Evolutionary conservation across 2,888 invertebrate genomes (phyloP).

Genomic region (Unio pictorum): DNA sequence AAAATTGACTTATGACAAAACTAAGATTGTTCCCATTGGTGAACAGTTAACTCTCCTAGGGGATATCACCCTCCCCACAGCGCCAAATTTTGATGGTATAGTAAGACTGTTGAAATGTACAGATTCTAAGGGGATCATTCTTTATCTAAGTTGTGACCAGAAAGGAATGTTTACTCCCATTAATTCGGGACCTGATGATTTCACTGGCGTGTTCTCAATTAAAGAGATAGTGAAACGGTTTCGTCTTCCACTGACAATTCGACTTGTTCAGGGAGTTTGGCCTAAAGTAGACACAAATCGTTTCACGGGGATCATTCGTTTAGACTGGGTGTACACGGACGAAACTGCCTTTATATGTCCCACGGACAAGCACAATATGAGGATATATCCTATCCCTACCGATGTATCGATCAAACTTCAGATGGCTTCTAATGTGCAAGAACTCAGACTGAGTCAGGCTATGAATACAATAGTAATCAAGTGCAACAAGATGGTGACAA

Average conservation of each 20-base stretch:
- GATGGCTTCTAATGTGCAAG: slow-evolving; percentile 74
- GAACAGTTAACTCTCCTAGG: slow-evolving; percentile 66
- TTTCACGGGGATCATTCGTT: slow-evolving; percentile 64
- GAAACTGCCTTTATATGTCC: slow-evolving; percentile 68
- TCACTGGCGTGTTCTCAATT: slow-evolving; percentile 94
- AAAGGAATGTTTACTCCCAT: slow-evolving; percentile 93
- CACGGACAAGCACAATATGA: slow-evolving; percentile 55
- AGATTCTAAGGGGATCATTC: slow-evolving; percentile 86
- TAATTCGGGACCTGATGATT: slow-evolving; percentile 89
- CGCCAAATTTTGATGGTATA: slow-evolving; percentile 38
- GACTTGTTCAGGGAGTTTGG: slow-evolving; percentile 90
- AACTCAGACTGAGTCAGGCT: slow-evolving; percentile 49
- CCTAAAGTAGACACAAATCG: slow-evolving; percentile 76
- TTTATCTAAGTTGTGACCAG: slow-evolving; percentile 88
- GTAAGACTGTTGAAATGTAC: slow-evolving; percentile 85
- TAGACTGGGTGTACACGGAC: slow-evolving; percentile 66
- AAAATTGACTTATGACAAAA: slow-evolving; percentile 57
- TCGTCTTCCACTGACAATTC: slow-evolving; percentile 91
- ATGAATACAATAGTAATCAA: slow-evolving; percentile 49
- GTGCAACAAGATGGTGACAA: slow-evolving; percentile 64
- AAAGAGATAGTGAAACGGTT: slow-evolving; percentile 87
- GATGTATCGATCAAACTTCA: slow-evolving; percentile 87
- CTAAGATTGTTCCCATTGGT: slow-evolving; percentile 58
- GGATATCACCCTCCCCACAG: slow-evolving; percentile 49
- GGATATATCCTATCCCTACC: slow-evolving; percentile 86